Conservation (phyloP, 2,888 invertebrate species). For the Nymphalis polychloros region DNA sequence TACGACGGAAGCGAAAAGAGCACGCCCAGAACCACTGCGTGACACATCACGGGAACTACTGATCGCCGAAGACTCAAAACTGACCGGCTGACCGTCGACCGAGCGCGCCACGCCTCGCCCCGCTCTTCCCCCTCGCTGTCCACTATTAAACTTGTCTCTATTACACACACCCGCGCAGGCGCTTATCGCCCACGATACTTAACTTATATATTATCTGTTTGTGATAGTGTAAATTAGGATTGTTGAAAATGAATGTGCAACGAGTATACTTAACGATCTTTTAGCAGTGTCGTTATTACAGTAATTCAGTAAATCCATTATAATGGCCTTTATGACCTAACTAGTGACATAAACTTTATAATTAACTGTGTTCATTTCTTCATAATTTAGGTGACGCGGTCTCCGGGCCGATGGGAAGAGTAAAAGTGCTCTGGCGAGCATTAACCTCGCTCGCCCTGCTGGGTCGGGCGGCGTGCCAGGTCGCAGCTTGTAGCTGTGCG, state of each 20-base stretch:
- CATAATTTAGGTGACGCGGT: background rate
- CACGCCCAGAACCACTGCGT: conserved; percentile 74
- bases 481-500: conserved; percentile 14
- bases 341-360: no score
- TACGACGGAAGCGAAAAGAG: conserved; percentile 73
- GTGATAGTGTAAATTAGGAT: background rate
- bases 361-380: no score
- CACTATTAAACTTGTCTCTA: conserved; percentile 26
- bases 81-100: conserved; percentile 18
- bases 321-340: background rate
- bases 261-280: background rate
- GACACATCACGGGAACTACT: conserved; percentile 65
- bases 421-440: conserved; percentile 36
- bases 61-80: conserved; percentile 28
- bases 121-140: conserved; percentile 24
- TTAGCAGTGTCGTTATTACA: background rate
- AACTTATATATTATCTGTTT: background rate
- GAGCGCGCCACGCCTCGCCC: conserved; percentile 23
- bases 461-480: conserved; percentile 32
- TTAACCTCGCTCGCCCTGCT: conserved; percentile 30
- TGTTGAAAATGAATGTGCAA: background rate
- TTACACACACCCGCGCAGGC: conserved; percentile 23
- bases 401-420: conserved; percentile 25
- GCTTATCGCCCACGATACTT: conserved; percentile 26
- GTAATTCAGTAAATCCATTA: background rate